phyloP scores from a whole-genome alignment of 2,797 vertebrate species.

The Anas georgica region DNA sequence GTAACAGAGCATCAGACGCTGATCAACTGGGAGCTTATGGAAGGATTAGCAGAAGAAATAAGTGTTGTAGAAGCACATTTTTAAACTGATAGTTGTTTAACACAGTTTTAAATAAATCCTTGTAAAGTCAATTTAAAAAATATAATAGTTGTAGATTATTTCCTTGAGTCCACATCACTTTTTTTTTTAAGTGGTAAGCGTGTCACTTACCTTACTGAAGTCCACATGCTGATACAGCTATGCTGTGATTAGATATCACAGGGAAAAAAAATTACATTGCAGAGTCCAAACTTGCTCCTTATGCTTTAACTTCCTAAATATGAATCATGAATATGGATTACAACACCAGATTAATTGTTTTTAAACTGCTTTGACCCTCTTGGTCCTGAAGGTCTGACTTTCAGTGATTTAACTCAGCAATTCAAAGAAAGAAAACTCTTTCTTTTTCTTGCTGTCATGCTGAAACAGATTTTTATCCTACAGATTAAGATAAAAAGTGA shows the following conservation, averaged over 20 bases:
- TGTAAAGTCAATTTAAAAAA: background rate
- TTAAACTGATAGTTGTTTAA: background rate
- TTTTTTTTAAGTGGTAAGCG: background rate
- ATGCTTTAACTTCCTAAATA: background rate
- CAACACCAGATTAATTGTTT: background rate
- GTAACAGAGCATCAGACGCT: background rate
- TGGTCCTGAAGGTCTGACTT: background rate
- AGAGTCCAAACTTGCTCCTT: background rate
- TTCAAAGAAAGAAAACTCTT: background rate
- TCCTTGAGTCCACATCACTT: background rate
- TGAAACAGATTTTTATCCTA: background rate
- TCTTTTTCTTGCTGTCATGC: background rate
- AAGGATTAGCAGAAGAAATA: background rate
- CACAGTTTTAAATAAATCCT: no score
- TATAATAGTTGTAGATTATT: background rate
- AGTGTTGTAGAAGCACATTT: background rate
- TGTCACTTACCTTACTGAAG: background rate
- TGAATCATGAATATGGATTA: background rate
- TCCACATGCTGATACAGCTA: background rate
- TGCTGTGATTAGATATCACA: background rate
- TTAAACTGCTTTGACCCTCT: background rate
- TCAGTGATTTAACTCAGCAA: background rate
- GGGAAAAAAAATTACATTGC: background rate
- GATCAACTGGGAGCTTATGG: background rate
- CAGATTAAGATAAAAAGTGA: background rate